These are phyloP conservation scores for Rhinoraja longicauda DNA, from an alignment of 2,797 vertebrate genomes.

Conservation along the genomic window DNA sequence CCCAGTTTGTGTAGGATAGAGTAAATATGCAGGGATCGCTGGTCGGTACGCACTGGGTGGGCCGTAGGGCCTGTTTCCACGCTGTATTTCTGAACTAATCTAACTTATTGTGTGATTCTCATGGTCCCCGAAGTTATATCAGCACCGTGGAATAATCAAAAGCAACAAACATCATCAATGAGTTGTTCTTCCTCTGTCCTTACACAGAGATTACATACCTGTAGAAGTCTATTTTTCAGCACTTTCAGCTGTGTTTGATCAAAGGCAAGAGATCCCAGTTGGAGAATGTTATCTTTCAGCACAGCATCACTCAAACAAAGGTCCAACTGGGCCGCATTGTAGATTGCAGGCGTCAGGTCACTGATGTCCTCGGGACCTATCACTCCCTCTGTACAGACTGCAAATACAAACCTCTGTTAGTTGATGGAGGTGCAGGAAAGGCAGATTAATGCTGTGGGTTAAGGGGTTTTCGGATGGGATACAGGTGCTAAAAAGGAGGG, in stretches of 20 bases:
- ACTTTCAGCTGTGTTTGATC: neutral
- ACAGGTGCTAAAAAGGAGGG: too few relatives aligned
- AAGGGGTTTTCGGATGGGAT: too few relatives aligned
- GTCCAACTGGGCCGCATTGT: neutral
- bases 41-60: too few relatives aligned
- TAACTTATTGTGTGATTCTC: neutral
- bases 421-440: too few relatives aligned
- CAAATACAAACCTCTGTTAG: neutral
- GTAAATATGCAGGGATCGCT: too few relatives aligned
- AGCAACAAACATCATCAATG: too few relatives aligned
- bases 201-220: neutral
- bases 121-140: too few relatives aligned
- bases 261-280: constrained; percentile 7
- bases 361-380: neutral
- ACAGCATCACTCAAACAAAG: neutral
- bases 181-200: neutral
- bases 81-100: too few relatives aligned
- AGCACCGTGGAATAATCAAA: too few relatives aligned
- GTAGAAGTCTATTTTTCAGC: neutral
- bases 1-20: too few relatives aligned
- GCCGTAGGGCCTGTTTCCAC: too few relatives aligned
- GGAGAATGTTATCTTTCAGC: constrained; percentile 1
- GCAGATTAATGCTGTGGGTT: too few relatives aligned
- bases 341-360: neutral
- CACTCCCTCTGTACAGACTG: neutral